These are phyloP conservation scores for Machimus rusticus DNA, from an alignment of 2,888 invertebrate genomes.

Conservation along the genomic window DNA sequence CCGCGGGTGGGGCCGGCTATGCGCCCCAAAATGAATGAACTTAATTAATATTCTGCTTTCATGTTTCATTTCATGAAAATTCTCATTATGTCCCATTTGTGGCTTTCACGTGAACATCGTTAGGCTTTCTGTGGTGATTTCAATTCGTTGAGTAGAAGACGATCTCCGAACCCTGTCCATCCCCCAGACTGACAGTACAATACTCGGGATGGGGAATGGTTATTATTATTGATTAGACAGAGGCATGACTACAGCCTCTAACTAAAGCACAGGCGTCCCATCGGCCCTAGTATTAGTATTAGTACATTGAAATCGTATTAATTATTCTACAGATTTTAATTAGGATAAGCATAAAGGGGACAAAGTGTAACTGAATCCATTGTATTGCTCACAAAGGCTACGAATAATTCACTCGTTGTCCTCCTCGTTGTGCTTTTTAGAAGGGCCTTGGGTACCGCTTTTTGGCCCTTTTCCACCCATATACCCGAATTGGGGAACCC, in stretches of 20 bases:
- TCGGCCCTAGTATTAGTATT: background rate
- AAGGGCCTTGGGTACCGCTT: too few species aligned
- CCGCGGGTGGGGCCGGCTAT: background rate
- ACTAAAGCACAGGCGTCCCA: background rate
- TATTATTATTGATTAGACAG: conserved; percentile 10
- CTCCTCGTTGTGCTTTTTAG: background rate
- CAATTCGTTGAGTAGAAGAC: background rate
- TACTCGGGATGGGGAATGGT: background rate
- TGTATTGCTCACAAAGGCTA: background rate
- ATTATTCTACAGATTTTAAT: conserved; percentile 26
- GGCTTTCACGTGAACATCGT: conserved; percentile 18
- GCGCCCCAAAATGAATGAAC: background rate
- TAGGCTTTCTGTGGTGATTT: conserved; percentile 12
- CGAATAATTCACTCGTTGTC: background rate
- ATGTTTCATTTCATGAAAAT: conserved; percentile 16
- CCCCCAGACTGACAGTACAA: background rate
- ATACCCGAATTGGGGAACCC: background rate
- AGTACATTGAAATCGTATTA: conserved; percentile 18
- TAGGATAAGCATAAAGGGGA: conserved; percentile 10
- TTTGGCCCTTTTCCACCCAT: background rate
- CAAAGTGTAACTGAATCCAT: background rate
- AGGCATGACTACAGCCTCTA: background rate
- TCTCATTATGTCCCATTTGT: conserved; percentile 5
- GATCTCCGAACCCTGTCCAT: background rate
- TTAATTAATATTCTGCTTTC: conserved; percentile 16